Conservation (phyloP, 2,113 vertebrate genomes). For the Brachypteracias leptosomus region DNA sequence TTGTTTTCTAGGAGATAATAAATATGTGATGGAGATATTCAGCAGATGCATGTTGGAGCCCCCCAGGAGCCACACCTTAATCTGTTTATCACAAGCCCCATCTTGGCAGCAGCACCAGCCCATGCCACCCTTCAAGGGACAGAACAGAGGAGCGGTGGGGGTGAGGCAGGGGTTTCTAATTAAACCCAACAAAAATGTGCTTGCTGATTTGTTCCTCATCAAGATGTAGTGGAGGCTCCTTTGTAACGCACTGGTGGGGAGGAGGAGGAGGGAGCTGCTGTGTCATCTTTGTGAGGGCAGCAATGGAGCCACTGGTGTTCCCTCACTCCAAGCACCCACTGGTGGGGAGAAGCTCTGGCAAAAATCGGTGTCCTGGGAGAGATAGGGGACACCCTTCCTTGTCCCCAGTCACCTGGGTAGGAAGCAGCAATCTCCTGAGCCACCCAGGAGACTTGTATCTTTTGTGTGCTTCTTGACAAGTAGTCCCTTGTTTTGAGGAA, state of each 20-base stretch:
- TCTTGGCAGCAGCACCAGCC: not conserved
- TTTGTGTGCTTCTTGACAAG: not conserved
- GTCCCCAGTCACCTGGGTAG: not conserved
- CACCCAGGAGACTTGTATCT: accelerated
- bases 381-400: not conserved
- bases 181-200: not conserved
- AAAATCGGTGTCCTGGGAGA: not conserved
- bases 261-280: not conserved
- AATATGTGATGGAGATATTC: not conserved
- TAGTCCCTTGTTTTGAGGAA: not conserved
- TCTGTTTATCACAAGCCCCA: not conserved
- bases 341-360: not conserved
- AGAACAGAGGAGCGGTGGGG: not conserved
- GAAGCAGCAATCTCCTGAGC: not conserved
- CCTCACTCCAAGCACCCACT: not conserved
- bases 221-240: not conserved
- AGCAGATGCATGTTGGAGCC: not conserved
- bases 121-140: not conserved
- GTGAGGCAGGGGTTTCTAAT: not conserved
- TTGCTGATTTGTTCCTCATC: not conserved
- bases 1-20: not conserved
- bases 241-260: accelerated
- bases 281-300: not conserved
- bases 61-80: not conserved
- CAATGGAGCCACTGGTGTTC: not conserved